Evolutionary conservation across 2,888 invertebrate species (phyloP).

Genomic region (Gonocerus acuteangulatus): DNA sequence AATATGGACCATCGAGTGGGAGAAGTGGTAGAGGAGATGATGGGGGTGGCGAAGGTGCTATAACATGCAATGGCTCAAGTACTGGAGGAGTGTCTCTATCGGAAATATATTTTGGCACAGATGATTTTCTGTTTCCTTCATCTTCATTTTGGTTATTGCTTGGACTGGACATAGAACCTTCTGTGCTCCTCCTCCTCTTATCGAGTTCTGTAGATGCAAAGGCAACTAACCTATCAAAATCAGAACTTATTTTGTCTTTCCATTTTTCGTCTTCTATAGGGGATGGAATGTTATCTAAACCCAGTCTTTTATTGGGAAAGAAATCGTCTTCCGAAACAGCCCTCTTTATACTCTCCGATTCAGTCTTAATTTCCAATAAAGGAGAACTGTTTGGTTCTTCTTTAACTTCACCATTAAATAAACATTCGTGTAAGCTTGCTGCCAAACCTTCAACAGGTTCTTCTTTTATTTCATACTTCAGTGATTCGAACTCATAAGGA

Average conservation of each 20-base stretch:
- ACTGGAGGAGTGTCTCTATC: conserved; percentile 49
- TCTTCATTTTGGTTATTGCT: conserved; percentile 55
- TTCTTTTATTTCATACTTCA: conserved; percentile 15
- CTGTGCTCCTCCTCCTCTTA: conserved; percentile 73
- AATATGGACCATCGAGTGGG: conserved; percentile 41
- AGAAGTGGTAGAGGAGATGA: conserved; percentile 37
- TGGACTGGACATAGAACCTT: conserved; percentile 61
- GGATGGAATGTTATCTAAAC: conserved; percentile 24
- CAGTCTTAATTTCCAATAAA: conserved; percentile 8
- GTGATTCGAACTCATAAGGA: conserved; percentile 10
- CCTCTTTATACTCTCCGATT: conserved; percentile 23
- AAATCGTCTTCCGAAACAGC: conserved; percentile 7
- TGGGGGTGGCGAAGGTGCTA: conserved; percentile 45
- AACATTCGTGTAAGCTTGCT: conserved; percentile 18
- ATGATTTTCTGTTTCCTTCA: background rate
- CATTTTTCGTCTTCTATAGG: conserved; percentile 65
- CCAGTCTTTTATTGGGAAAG: conserved; percentile 12
- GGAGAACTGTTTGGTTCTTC: conserved; percentile 40
- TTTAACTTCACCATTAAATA: conserved; percentile 16
- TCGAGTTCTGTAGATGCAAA: conserved; percentile 87
- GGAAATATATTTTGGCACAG: conserved; percentile 35
- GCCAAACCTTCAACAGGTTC: conserved; percentile 21
- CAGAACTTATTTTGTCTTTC: conserved; percentile 86
- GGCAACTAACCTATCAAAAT: conserved; percentile 86
- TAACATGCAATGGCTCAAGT: conserved; percentile 44